Percentiles rank a stretch among this genome's conserved stretches.
Conservation (phyloP, 2,888 invertebrate species). For the Tryphoninae sp. region DNA sequence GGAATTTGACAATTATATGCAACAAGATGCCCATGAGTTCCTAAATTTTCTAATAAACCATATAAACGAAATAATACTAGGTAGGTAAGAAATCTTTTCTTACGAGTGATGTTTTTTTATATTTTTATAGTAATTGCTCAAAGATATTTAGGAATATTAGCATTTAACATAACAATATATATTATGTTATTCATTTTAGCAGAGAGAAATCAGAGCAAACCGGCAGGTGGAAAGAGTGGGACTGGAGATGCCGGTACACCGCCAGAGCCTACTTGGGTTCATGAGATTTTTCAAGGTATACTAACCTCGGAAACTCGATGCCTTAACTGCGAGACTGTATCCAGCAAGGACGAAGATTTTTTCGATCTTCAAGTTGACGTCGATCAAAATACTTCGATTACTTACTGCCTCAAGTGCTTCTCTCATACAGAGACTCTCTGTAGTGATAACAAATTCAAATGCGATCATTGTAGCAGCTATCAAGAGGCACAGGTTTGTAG, state of each 20-base stretch:
- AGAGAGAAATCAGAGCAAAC: conserved; percentile 88
- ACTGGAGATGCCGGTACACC: conserved; percentile 84
- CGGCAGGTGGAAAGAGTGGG: conserved; percentile 81
- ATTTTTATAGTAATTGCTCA: conserved; percentile 23
- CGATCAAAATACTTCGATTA: conserved; percentile 99
- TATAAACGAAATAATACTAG: conserved; percentile 98
- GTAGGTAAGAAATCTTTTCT: conserved; percentile 82
- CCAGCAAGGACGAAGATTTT: conserved; percentile 99
- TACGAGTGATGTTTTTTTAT: conserved; percentile 29
- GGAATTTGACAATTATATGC: conserved; percentile 99
- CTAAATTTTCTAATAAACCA: conserved; percentile 99
- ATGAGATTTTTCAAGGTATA: conserved; percentile 99
- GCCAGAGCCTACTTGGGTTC: conserved; percentile 98
- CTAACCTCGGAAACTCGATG: conserved; percentile 99
- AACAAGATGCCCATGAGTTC: conserved; percentile 99
- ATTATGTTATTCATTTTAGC: conserved; percentile 81
- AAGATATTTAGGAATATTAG: not conserved
- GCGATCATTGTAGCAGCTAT: conserved; percentile 99
- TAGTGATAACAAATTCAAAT: conserved; percentile 99
- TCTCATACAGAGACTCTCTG: conserved; percentile 99
- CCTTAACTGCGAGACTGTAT: conserved; percentile 99
- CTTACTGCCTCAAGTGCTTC: conserved; percentile 98
- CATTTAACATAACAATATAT: not conserved
- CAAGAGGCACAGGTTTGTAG: conserved; percentile 94
- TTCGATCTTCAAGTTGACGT: conserved; percentile 99